Evolutionary conservation across 2,888 invertebrate species (phyloP).

Genomic region (Limnephilus auricula): DNA sequence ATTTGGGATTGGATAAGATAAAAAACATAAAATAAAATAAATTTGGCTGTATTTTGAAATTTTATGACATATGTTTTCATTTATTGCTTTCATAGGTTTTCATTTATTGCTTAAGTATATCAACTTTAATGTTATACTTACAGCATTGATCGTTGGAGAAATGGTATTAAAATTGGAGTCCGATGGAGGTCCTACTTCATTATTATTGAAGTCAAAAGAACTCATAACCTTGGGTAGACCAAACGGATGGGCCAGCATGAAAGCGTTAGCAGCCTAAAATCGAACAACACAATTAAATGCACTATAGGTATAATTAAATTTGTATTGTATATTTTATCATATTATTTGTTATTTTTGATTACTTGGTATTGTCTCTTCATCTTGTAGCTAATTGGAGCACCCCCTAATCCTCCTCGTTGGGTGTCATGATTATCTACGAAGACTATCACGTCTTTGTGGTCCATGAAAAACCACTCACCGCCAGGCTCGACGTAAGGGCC

Average conservation of each 20-base stretch:
- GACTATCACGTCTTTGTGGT: conserved; percentile 81
- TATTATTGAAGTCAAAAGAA: conserved; percentile 72
- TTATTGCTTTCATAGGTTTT: no score
- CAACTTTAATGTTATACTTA: conserved; percentile 45
- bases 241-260: conserved; percentile 78
- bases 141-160: conserved; percentile 70
- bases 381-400: conserved; percentile 83
- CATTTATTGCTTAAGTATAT: not conserved
- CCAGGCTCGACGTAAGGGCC: conserved; percentile 68
- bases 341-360: conserved; percentile 22
- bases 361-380: conserved; percentile 82
- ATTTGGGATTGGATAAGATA: no score
- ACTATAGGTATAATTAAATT: not conserved
- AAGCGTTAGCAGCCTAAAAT: conserved; percentile 75
- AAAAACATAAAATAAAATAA: no score
- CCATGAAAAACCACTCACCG: conserved; percentile 80
- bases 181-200: conserved; percentile 76
- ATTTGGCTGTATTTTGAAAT: no score
- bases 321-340: not conserved
- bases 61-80: no score
- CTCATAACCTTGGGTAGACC: conserved; percentile 78
- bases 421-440: conserved; percentile 96
- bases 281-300: not conserved
- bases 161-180: conserved; percentile 74
- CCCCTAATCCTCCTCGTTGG: conserved; percentile 84